These are phyloP conservation scores for Elaphurus davidianus DNA, from an alignment of 2,113 vertebrate species.

Conservation along the genomic window DNA sequence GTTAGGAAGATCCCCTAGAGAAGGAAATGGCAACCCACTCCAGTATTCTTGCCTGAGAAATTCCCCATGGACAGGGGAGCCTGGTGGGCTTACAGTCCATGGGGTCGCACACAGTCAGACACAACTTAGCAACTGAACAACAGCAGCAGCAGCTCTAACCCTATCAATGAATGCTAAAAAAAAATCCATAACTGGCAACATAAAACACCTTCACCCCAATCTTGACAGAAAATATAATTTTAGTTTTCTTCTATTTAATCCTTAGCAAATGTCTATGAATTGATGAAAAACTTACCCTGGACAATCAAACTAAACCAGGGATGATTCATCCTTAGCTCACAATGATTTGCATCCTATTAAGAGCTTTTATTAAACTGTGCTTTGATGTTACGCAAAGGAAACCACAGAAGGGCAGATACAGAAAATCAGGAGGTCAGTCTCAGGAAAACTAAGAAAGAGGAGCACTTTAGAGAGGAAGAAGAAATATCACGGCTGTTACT, in stretches of 20 bases:
- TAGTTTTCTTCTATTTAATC: not conserved
- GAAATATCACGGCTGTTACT: not conserved
- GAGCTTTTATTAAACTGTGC: not conserved
- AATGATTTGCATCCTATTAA: not conserved
- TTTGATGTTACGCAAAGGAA: not conserved
- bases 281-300: not conserved
- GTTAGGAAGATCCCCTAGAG: not conserved
- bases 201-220: slow-evolving; percentile 17
- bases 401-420: not conserved
- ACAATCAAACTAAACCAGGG: not conserved
- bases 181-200: not conserved
- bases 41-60: not conserved
- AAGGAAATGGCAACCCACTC: not conserved
- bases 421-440: slow-evolving; percentile 15
- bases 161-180: not conserved
- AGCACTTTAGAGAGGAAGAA: not conserved
- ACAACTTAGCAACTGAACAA: not conserved
- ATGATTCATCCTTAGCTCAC: not conserved
- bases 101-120: not conserved
- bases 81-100: not conserved
- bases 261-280: not conserved
- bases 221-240: slow-evolving; percentile 12
- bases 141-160: not conserved
- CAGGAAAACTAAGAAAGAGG: not conserved
- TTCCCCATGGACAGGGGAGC: not conserved